Conservation (phyloP, 2,113 vertebrate species). For the Platysteira castanea region DNA sequence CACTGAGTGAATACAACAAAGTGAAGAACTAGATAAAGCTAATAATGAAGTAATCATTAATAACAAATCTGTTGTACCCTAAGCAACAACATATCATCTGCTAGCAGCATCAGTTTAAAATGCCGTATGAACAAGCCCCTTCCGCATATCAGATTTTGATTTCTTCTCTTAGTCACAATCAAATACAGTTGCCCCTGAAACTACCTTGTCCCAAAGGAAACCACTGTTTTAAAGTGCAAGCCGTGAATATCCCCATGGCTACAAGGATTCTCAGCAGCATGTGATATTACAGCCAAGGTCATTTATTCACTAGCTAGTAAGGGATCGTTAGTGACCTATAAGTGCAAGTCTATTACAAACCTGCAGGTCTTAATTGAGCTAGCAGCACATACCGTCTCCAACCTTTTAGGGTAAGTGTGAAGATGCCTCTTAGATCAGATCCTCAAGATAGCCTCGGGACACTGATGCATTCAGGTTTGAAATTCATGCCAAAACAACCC, state of each 20-base stretch:
- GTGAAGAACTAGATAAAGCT: background rate
- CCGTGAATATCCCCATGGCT: background rate
- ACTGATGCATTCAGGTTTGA: conserved; percentile 3
- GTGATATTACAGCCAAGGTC: conserved; percentile 19
- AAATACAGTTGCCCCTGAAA: background rate
- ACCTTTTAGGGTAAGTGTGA: conserved; percentile 48
- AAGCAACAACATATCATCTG: background rate
- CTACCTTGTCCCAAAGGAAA: background rate
- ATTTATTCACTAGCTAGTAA: background rate
- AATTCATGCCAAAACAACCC: conserved; percentile 19
- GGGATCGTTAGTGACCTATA: background rate
- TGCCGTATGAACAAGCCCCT: background rate
- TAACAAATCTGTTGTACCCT: background rate
- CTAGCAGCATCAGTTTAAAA: background rate
- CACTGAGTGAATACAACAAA: background rate
- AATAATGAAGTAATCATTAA: background rate
- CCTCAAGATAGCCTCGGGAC: conserved; percentile 45
- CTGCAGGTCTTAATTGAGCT: conserved; percentile 22
- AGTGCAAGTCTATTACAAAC: conserved; percentile 21
- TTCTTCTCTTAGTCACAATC: background rate
- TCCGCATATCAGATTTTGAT: background rate
- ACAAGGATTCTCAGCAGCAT: background rate
- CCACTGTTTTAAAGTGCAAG: background rate
- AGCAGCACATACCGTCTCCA: conserved; percentile 22
- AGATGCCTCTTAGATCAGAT: conserved; percentile 59